Evolutionary conservation across 2,113 vertebrate genomes (phyloP), one percentile per base, ranked within the genome.

Genomic region (Lethenteron reissneri): DNA sequence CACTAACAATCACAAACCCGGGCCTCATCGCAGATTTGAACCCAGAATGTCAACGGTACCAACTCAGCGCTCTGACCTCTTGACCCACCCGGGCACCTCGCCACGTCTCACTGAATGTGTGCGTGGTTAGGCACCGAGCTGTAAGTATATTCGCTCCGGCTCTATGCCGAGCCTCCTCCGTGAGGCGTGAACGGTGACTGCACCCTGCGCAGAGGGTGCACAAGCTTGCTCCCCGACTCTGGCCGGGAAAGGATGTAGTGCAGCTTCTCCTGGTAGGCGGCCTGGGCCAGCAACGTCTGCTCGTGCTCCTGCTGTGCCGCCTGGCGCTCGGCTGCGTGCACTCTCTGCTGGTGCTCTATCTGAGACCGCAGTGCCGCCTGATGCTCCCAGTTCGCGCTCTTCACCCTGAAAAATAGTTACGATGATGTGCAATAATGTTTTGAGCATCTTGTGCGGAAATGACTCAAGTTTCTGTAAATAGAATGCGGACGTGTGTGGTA

Each of bases 321-420:
- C 6, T 79, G 80, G 57, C 77, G 75, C 76, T 80, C 78, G 0
- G 76, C 75, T 2, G 76, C 72, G 1, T 25, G 75, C 12, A 77
- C 73, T 56, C 62, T 75, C 74, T 83, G 82, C 71, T 75, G 81
- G 64, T 78, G 59, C 68, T 77, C 58, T 1, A 89, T 80, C 71
- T 97, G 90, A 76, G 81, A 79, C 58, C 72, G 59, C 15, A 97
- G 87, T 8, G 85, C 83, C 2, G 80, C 76, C 76, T 73, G 79
- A 70, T 89, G 82, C 9, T 82, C 78, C 71, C 76, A 79, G 4
- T 75, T 72, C 57, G 74, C 74, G 60, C 72, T 72, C 56, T 70
- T 73, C 75, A 76, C 81, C 11, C 90, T 97, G 56, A 19, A 64
- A n/a, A 56, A 2, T 58, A 70, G 11, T 72, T 70, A 3, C 60